These are phyloP conservation scores for Planiliza haematocheilus DNA, from an alignment of 2,113 vertebrate species.

Conservation along the genomic window DNA sequence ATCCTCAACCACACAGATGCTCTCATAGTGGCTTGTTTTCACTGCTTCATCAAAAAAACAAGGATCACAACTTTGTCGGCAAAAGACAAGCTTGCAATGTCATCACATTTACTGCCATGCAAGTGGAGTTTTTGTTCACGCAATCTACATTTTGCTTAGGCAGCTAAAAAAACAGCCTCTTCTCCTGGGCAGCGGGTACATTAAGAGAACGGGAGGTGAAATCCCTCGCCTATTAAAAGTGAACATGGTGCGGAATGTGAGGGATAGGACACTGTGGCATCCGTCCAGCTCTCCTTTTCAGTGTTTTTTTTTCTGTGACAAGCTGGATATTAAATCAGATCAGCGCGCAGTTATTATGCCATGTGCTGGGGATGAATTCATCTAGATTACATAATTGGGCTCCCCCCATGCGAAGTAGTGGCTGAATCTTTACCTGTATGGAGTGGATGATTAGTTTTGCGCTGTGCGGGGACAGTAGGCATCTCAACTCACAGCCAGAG, in stretches of 20 bases:
- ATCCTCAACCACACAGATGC: slow-evolving; percentile 56
- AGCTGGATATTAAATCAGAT: slow-evolving; percentile 42
- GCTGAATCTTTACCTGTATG: slow-evolving; percentile 60
- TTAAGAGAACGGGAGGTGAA: slow-evolving; percentile 62
- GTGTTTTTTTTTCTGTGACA: slow-evolving; percentile 37
- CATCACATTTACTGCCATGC: slow-evolving; percentile 83
- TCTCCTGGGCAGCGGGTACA: slow-evolving; percentile 71
- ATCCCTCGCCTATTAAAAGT: slow-evolving; percentile 70
- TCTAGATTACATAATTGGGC: slow-evolving; percentile 69
- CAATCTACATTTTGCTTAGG: slow-evolving; percentile 82
- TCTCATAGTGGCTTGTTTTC: slow-evolving; percentile 70
- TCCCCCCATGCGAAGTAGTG: slow-evolving; percentile 38
- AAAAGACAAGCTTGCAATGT: slow-evolving; percentile 80
- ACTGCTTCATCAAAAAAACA: slow-evolving; percentile 80
- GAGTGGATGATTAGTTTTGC: slow-evolving; percentile 64
- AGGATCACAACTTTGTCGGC: slow-evolving; percentile 79
- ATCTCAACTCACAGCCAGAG: slow-evolving; percentile 62
- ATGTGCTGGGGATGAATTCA: slow-evolving; percentile 44
- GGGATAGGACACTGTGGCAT: slow-evolving; percentile 34
- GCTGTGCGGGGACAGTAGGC: slow-evolving; percentile 44
- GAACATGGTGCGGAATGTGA: slow-evolving; percentile 53
- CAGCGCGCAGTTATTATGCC: slow-evolving; percentile 39
- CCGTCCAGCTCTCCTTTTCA: slow-evolving; percentile 28
- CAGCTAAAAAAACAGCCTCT: slow-evolving; percentile 65
- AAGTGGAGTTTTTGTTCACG: slow-evolving; percentile 74